Percentiles rank a stretch among this genome's conserved stretches.
Conservation (phyloP, 2,797 vertebrate genomes). For the Sparidentex hasta region DNA sequence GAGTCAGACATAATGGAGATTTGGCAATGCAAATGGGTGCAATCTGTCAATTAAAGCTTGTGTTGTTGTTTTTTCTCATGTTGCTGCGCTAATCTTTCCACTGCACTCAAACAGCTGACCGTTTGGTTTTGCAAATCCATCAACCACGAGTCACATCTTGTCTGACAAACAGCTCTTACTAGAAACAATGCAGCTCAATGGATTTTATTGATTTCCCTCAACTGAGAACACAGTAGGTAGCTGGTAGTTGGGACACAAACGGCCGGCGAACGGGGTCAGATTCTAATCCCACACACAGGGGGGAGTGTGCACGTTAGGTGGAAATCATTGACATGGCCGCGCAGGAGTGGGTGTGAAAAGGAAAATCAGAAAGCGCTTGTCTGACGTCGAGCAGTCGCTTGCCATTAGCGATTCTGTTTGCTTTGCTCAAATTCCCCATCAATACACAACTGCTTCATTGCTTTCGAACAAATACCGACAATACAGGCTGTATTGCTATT, state of each 20-base stretch:
- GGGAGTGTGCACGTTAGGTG: slow-evolving; percentile 16
- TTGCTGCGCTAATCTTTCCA: slow-evolving; percentile 34
- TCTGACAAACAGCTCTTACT: slow-evolving; percentile 65
- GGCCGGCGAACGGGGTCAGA: slow-evolving; percentile 55
- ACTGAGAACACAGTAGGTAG: slow-evolving; percentile 62
- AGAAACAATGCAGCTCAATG: slow-evolving; percentile 70
- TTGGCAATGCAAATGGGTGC: slow-evolving; percentile 15
- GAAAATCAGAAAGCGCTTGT: background rate
- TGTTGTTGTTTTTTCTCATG: slow-evolving; percentile 30
- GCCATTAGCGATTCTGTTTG: slow-evolving; percentile 11
- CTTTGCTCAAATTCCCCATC: slow-evolving; percentile 23
- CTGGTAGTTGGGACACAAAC: slow-evolving; percentile 55
- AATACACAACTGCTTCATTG: slow-evolving; percentile 24
- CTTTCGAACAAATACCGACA: slow-evolving; percentile 32
- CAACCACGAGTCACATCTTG: slow-evolving; percentile 55
- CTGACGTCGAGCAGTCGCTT: slow-evolving; percentile 26
- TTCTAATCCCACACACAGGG: slow-evolving; percentile 50
- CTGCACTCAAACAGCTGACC: slow-evolving; percentile 37
- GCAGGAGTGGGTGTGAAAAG: slow-evolving; percentile 4
- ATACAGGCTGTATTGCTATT: slow-evolving; percentile 11
- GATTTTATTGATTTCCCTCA: slow-evolving; percentile 75
- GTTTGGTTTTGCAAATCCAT: slow-evolving; percentile 64
- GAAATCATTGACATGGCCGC: slow-evolving; percentile 32
- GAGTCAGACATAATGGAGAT: slow-evolving; percentile 7
- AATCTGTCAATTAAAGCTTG: slow-evolving; percentile 46